These are phyloP conservation scores for Pandemis heparana DNA, from an alignment of 2,888 invertebrate genomes.

Conservation along the genomic window DNA sequence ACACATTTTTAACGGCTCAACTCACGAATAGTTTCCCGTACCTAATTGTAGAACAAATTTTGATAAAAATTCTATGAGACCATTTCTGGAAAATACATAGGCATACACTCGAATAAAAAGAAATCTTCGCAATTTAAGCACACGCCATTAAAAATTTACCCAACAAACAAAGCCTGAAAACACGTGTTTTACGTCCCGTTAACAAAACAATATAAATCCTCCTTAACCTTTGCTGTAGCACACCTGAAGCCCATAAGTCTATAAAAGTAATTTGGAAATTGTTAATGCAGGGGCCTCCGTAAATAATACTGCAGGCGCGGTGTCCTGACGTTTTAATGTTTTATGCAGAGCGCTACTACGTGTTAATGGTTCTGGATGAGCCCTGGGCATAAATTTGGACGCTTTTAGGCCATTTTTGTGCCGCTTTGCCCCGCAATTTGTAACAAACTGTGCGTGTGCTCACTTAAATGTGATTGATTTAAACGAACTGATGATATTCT, in stretches of 20 bases:
- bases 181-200: constrained; percentile 25
- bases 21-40: too few relatives aligned
- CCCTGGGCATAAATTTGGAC: constrained; percentile 73
- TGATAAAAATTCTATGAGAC: too few relatives aligned
- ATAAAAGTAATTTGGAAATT: constrained; percentile 74
- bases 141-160: background rate
- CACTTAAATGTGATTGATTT: constrained; percentile 35
- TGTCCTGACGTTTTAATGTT: constrained; percentile 78
- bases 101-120: background rate
- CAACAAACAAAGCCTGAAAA: constrained; percentile 30
- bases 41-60: too few relatives aligned
- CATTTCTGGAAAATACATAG: too few relatives aligned
- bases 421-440: constrained; percentile 68
- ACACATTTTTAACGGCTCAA: too few relatives aligned
- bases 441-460: constrained; percentile 52
- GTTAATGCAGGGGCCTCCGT: constrained; percentile 67
- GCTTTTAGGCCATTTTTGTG: constrained; percentile 76
- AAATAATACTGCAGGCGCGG: constrained; percentile 74
- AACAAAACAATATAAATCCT: constrained; percentile 38
- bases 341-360: constrained; percentile 78
- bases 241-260: constrained; percentile 54
- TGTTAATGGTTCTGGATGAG: constrained; percentile 79
- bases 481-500: background rate
- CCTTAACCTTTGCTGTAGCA: constrained; percentile 39
- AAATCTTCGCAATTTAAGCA: background rate